Conservation (phyloP, 2,113 vertebrate species). For the Apteryx owenii region DNA sequence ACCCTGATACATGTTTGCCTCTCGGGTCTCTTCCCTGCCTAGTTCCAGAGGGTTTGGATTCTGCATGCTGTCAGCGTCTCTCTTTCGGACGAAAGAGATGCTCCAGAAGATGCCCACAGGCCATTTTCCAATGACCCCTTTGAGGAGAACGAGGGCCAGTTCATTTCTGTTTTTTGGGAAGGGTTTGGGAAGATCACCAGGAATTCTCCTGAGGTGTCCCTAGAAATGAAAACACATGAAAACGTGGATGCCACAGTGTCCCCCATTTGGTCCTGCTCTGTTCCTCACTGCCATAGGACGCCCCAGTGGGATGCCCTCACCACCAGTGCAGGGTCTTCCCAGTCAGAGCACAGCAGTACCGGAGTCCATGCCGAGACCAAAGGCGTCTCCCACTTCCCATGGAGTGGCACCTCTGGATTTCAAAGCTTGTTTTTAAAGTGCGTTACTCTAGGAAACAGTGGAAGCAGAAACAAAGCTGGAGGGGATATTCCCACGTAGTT, state of each 20-base stretch:
- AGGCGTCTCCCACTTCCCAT: background rate
- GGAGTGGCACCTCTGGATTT: slow-evolving; percentile 2
- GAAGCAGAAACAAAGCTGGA: background rate
- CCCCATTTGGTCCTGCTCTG: background rate
- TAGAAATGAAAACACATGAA: background rate
- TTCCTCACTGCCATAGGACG: fast-evolving
- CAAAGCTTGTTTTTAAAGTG: background rate
- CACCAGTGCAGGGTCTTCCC: background rate
- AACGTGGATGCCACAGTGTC: background rate
- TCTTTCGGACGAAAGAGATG: background rate
- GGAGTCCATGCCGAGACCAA: background rate
- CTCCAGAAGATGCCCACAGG: slow-evolving; percentile 1
- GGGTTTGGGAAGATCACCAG: background rate
- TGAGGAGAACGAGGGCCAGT: background rate
- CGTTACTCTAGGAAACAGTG: background rate
- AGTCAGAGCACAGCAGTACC: background rate
- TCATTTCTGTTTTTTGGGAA: background rate
- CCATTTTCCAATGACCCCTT: background rate
- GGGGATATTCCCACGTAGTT: background rate
- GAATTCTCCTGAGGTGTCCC: background rate
- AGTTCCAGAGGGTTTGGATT: background rate
- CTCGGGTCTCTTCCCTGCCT: background rate
- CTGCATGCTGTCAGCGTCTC: background rate
- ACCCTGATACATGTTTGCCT: background rate
- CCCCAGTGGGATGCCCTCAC: background rate